phyloP scores from a whole-genome alignment of 64 coral and sea anemone genomes.

The Porites lutea region DNA sequence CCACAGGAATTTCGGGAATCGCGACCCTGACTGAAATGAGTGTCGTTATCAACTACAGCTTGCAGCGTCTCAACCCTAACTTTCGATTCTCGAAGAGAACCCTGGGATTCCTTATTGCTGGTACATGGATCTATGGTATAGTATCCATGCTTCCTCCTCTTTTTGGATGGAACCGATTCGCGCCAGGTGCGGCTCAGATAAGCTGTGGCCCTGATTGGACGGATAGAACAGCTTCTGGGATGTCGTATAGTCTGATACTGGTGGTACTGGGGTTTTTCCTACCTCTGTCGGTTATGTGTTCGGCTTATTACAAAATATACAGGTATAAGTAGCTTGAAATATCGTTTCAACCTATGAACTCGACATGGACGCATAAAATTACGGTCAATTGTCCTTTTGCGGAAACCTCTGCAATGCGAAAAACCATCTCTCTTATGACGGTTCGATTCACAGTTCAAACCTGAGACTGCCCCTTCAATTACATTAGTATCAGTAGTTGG shows the following conservation, averaged over 20 bases:
- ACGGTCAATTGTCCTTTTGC: too few relatives aligned
- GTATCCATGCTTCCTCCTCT: conserved; percentile 58
- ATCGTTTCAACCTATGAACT: neutral
- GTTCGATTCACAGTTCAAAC: too few relatives aligned
- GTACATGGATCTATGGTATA: conserved; percentile 46
- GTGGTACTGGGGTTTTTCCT: conserved; percentile 67
- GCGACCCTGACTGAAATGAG: conserved; percentile 49
- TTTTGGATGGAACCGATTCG: conserved; percentile 69
- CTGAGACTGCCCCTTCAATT: too few relatives aligned
- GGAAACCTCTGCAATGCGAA: too few relatives aligned
- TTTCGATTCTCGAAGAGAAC: neutral
- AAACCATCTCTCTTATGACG: too few relatives aligned
- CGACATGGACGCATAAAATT: too few relatives aligned
- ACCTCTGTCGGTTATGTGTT: conserved; percentile 42
- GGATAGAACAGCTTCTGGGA: neutral
- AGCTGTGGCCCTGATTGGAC: conserved; percentile 83
- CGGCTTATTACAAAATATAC: conserved; percentile 66
- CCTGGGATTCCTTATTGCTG: neutral
- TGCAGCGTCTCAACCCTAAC: neutral
- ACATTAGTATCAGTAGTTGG: too few relatives aligned
- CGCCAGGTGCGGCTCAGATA: conserved; percentile 50
- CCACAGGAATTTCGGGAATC: conserved; percentile 55
- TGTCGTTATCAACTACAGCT: conserved; percentile 34
- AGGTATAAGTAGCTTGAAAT: conserved; percentile 14
- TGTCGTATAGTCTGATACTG: conserved; percentile 61